Percentiles rank a stretch among this genome's conserved stretches.
Evolutionary conservation across 1,140 invertebrate species (phyloP).

Genomic region (Platyura marginata): DNA sequence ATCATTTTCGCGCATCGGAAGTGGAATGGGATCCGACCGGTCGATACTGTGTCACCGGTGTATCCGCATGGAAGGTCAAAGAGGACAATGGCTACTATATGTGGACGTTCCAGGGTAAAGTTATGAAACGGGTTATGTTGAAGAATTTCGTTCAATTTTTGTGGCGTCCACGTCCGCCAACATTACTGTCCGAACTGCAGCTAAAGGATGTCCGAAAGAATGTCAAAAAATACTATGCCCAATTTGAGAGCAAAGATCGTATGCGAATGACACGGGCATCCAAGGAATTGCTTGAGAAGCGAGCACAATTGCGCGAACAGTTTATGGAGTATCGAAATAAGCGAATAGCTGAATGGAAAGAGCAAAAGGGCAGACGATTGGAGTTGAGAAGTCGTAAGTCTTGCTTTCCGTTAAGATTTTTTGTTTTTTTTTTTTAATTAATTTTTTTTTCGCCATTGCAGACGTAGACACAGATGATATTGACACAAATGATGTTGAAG

Average conservation of each 20-base stretch:
- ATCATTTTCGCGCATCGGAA: constrained; percentile 82
- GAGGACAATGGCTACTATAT: constrained; percentile 94
- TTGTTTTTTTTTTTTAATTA: constrained; percentile 5
- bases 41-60: constrained; percentile 87
- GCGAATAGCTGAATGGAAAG: constrained; percentile 52
- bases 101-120: constrained; percentile 93
- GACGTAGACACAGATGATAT: constrained; percentile 85
- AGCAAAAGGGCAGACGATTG: constrained; percentile 58
- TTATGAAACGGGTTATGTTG: constrained; percentile 54
- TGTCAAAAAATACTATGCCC: constrained; percentile 89
- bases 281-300: constrained; percentile 91
- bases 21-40: constrained; percentile 99
- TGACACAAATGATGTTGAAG: constrained; percentile 74
- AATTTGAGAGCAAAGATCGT: constrained; percentile 93
- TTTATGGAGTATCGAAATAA: constrained; percentile 66
- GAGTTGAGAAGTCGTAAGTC: constrained; percentile 71
- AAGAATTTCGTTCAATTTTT: constrained; percentile 88
- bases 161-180: constrained; percentile 87
- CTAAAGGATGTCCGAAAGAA: constrained; percentile 95
- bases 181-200: constrained; percentile 59
- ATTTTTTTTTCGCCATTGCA: constrained; percentile 28
- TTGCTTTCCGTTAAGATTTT: constrained; percentile 8
- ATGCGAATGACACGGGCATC: constrained; percentile 83
- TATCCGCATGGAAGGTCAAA: constrained; percentile 91
- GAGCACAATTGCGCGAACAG: constrained; percentile 71